These are phyloP conservation scores for Phyllostomus hastatus DNA, from an alignment of 2,113 vertebrate species.

Conservation along the genomic window DNA sequence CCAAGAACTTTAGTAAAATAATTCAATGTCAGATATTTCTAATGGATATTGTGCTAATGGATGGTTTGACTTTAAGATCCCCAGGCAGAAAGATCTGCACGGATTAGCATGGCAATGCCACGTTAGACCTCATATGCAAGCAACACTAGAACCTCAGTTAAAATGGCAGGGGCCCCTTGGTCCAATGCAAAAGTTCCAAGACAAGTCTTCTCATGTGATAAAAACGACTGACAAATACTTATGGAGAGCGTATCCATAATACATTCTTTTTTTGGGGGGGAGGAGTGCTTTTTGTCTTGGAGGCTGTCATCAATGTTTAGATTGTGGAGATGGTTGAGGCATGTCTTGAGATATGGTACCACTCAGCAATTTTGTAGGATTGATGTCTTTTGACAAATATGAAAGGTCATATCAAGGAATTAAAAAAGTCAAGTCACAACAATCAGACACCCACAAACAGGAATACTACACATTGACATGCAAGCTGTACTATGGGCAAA, in stretches of 20 bases:
- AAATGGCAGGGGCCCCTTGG: background rate
- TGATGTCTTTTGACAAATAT: conserved; percentile 19
- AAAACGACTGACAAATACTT: background rate
- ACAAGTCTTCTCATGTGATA: background rate
- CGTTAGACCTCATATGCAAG: background rate
- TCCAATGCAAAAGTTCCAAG: background rate
- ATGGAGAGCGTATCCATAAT: background rate
- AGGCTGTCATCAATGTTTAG: background rate
- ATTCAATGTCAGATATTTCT: background rate
- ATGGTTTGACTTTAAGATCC: background rate
- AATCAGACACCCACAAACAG: background rate
- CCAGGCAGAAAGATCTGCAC: background rate
- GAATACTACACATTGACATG: background rate
- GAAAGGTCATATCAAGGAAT: background rate
- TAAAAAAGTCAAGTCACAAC: background rate
- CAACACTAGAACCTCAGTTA: background rate
- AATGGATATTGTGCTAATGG: background rate
- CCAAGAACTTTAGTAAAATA: conserved; percentile 13
- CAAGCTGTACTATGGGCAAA: background rate
- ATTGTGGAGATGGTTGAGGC: background rate
- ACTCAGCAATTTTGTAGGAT: background rate
- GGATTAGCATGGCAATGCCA: background rate
- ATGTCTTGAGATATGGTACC: background rate
- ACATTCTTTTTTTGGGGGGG: background rate
- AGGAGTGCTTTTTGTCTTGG: background rate